Base-by-base conservation (phyloP, 2,888 invertebrate species). In the Stegana nigrithorax region DNA sequence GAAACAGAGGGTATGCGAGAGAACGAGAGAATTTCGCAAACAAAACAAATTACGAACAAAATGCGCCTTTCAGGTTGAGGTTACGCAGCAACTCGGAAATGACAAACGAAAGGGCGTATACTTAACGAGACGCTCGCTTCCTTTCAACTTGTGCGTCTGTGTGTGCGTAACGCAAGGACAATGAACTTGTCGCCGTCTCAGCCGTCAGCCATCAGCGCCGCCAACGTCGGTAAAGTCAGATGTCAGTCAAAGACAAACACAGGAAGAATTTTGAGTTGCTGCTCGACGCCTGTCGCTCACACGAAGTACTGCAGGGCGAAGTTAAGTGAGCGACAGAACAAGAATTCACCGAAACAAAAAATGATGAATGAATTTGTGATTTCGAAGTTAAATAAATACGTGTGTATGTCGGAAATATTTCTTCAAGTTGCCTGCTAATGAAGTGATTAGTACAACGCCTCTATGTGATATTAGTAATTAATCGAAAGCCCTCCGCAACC, bases 291-390 rank as follows among this genome's bases (percentile, higher is more conserved):
- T 19, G 60, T 23, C 26, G 26, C 25, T 25, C 50, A 25, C 25
- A 50, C 59, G 51, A 5, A n/a, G n/a, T n/a, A n/a, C n/a, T n/a
- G n/a, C n/a, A n/a, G n/a, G n/a, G n/a, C n/a, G n/a, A n/a, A n/a
- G n/a, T n/a, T n/a, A n/a, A n/a, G n/a, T n/a, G 8, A 25, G 42
- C 21, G 5, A 12, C 1, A 53, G 62, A 60, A 62, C 21, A 59
- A 59, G 53, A 25, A 21, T 39, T 66, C 67, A 64, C 59, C 61
- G 63, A 62, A 55, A 67, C 64, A 80, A 80, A 73, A 74, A 71
- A 80, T 76, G 80, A 76, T 76, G 80, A 78, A 76, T 76, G 75
- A 80, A 79, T 79, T 80, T 80, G 80, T 78, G 80, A 76, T 78
- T 76, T 78, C 78, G 80, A 76, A 78, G 75, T 80, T 76, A 78